Evolutionary conservation across 2,113 vertebrate species (phyloP).

Genomic region (Tricholaema leucomelas): DNA sequence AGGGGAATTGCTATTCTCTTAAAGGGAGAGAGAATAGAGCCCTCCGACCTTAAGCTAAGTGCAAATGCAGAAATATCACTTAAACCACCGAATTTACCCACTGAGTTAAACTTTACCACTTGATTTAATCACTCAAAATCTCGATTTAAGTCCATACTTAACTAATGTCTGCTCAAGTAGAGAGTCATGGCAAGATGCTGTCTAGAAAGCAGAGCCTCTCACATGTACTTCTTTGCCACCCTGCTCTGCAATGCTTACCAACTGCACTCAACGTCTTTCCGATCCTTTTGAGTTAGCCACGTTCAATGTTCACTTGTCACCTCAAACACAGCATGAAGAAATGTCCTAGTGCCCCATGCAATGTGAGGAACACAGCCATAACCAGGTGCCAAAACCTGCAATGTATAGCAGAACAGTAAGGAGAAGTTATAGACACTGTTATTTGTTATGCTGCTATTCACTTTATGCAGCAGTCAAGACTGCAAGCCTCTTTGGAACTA

Average conservation of each 20-base stretch:
- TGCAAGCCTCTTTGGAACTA: background rate
- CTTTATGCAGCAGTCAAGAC: background rate
- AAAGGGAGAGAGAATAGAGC: background rate
- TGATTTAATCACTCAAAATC: background rate
- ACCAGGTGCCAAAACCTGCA: background rate
- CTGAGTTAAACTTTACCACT: background rate
- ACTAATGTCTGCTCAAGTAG: background rate
- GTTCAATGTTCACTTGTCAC: background rate
- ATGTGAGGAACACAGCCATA: background rate
- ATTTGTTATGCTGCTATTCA: background rate
- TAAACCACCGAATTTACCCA: background rate
- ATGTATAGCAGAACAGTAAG: background rate
- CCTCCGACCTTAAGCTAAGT: accelerated
- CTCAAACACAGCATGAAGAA: background rate
- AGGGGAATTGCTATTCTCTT: background rate
- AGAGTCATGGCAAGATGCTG: background rate
- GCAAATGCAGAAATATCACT: background rate
- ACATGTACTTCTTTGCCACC: accelerated
- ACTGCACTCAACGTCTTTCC: background rate
- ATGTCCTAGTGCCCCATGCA: background rate
- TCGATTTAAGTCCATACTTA: background rate
- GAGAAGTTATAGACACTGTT: background rate
- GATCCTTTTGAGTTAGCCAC: background rate
- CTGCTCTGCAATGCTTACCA: background rate
- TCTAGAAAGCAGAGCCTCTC: background rate